Conservation (phyloP, 1,140 invertebrate genomes). For the Harpegnathos saltator region DNA sequence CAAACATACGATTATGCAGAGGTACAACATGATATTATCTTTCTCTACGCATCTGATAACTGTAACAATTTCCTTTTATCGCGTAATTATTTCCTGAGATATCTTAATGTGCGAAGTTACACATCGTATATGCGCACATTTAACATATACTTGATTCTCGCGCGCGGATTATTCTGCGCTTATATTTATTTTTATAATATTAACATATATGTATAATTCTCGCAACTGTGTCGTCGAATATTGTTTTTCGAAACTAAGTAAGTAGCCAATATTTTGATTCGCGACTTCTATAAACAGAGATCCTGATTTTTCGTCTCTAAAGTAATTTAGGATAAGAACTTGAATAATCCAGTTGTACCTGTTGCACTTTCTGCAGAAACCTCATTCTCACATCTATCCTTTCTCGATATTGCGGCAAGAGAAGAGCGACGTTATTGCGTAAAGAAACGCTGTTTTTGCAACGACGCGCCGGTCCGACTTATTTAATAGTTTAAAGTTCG, state of each 20-base stretch:
- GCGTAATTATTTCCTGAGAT: slow-evolving; percentile 14
- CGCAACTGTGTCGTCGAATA: not conserved
- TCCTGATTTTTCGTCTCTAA: not conserved
- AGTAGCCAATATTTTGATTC: not conserved
- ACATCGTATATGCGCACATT: too few relatives aligned
- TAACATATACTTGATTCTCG: not conserved
- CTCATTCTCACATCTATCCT: slow-evolving; percentile 59
- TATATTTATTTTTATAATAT: not conserved
- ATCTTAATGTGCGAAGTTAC: too few relatives aligned
- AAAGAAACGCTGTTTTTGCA: slow-evolving; percentile 72
- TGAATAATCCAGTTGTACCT: slow-evolving; percentile 15
- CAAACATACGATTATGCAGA: slow-evolving; percentile 45
- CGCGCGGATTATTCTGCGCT: not conserved
- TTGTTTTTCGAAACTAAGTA: not conserved
- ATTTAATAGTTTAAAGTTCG: slow-evolving; percentile 61
- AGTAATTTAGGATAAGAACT: not conserved
- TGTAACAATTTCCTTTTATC: slow-evolving; percentile 39
- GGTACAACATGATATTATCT: slow-evolving; percentile 49
- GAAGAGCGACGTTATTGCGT: slow-evolving; percentile 65
- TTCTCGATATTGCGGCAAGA: slow-evolving; percentile 66
- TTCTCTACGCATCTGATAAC: slow-evolving; percentile 43
- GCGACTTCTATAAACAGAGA: not conserved
- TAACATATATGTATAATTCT: not conserved
- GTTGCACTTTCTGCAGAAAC: slow-evolving; percentile 13
- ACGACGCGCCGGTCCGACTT: slow-evolving; percentile 48